A percentile compares a stretch with the other conserved stretches of the same genome.
phyloP scores from a whole-genome alignment of 2,113 vertebrate species.

The Tympanuchus pallidicinctus region DNA sequence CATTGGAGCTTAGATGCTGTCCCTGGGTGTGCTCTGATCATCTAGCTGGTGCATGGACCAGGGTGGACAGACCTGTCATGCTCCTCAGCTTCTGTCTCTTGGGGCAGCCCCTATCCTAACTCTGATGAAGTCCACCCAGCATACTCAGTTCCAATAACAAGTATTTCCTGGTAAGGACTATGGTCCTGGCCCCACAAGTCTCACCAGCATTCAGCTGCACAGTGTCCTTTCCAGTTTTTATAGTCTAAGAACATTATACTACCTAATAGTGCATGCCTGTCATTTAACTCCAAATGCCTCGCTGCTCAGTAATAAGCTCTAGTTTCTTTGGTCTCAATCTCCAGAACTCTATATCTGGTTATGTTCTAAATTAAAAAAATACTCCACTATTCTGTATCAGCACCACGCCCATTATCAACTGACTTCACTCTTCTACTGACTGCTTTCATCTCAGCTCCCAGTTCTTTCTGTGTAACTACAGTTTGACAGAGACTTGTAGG shows the following conservation, averaged over 20 bases:
- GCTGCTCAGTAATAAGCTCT: background rate
- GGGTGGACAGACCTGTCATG: background rate
- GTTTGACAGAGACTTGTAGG: background rate
- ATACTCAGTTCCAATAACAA: background rate
- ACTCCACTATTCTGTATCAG: background rate
- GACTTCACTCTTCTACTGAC: background rate
- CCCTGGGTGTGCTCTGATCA: background rate
- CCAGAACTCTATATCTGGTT: background rate
- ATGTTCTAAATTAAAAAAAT: background rate
- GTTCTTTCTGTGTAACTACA: background rate
- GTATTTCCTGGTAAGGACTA: background rate
- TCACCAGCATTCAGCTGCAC: background rate
- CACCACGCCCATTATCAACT: background rate
- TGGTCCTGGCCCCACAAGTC: background rate
- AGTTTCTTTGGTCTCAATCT: background rate
- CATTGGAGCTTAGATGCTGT: background rate
- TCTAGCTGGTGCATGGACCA: background rate
- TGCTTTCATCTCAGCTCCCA: background rate
- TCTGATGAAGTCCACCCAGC: background rate
- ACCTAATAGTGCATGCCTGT: background rate
- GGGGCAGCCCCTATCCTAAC: background rate
- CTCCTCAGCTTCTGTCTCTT: background rate
- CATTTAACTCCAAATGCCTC: background rate
- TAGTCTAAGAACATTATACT: background rate
- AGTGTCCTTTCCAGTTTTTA: background rate